A percentile compares a stretch with the other conserved stretches of the same genome.
Conservation (phyloP, 1,140 invertebrate species). For the Centruroides vittatus region DNA sequence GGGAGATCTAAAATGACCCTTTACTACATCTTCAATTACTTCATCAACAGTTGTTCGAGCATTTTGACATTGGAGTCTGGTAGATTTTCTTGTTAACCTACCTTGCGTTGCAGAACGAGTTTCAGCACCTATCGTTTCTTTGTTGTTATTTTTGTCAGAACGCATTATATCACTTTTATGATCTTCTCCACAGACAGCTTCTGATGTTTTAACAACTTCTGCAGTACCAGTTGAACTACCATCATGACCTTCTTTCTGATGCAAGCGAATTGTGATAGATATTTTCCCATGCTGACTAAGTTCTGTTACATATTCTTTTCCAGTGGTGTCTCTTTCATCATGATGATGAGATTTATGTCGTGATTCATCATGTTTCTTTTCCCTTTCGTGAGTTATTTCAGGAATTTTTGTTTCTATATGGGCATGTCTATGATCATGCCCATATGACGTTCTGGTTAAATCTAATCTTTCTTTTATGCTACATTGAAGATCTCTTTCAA, state of each 20-base stretch:
- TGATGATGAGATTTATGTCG: neutral
- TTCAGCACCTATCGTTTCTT: no score
- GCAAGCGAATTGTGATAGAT: slow-evolving; percentile 19
- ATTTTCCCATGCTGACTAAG: slow-evolving; percentile 19
- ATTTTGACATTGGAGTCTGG: slow-evolving; percentile 31
- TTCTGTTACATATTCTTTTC: slow-evolving; percentile 20
- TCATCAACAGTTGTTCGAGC: slow-evolving; percentile 55
- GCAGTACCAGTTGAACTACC: slow-evolving; percentile 7
- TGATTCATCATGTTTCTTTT: slow-evolving; percentile 5
- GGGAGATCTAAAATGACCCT: slow-evolving; percentile 30
- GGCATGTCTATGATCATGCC: neutral
- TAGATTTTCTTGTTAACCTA: slow-evolving; percentile 46
- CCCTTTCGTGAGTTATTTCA: slow-evolving; percentile 5
- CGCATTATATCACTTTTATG: slow-evolving; percentile 9
- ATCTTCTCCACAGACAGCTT: slow-evolving; percentile 15
- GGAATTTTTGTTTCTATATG: neutral
- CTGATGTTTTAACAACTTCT: slow-evolving; percentile 19
- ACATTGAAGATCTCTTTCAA: slow-evolving; percentile 1
- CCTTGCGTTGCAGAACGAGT: neutral
- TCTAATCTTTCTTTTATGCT: slow-evolving; percentile 12
- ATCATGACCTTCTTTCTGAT: slow-evolving; percentile 17
- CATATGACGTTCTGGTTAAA: slow-evolving; percentile 1
- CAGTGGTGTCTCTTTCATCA: slow-evolving; percentile 1
- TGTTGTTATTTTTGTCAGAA: slow-evolving; percentile 1
- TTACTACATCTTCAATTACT: slow-evolving; percentile 68